phyloP scores from a whole-genome alignment of 1,140 invertebrate genomes.

The Drosophila equinoxialis region DNA sequence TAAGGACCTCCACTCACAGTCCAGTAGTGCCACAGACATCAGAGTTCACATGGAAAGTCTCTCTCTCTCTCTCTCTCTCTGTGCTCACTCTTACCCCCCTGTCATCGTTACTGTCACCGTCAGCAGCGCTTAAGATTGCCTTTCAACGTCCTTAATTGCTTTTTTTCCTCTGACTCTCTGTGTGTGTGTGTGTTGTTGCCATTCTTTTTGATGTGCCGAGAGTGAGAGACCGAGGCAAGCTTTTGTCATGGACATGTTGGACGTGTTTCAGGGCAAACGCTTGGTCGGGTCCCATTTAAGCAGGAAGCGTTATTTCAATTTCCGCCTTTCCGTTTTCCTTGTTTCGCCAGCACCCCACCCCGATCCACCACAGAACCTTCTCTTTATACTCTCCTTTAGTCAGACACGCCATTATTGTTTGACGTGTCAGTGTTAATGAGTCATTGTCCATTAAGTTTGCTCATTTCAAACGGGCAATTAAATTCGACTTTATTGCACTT shows the following conservation, averaged over 20 bases:
- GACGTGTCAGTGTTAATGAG: slow-evolving; percentile 82
- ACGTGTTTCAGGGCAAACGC: slow-evolving; percentile 40
- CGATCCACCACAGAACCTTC: background rate
- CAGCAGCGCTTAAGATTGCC: slow-evolving; percentile 78
- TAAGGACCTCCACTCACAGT: slow-evolving; percentile 60
- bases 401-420: slow-evolving; percentile 78
- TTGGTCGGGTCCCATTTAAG: slow-evolving; percentile 51
- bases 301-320: slow-evolving; percentile 81
- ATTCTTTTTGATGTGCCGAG: slow-evolving; percentile 69
- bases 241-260: slow-evolving; percentile 67
- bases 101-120: slow-evolving; percentile 71
- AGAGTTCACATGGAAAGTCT: slow-evolving; percentile 59
- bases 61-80: background rate
- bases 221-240: slow-evolving; percentile 52
- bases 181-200: slow-evolving; percentile 30
- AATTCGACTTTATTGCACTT: slow-evolving; percentile 81
- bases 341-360: background rate
- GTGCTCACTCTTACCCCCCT: slow-evolving; percentile 8
- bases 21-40: slow-evolving; percentile 37
- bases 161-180: slow-evolving; percentile 48
- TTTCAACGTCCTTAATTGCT: slow-evolving; percentile 82
- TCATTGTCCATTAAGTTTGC: slow-evolving; percentile 82
- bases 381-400: background rate
- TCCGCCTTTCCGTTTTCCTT: slow-evolving; percentile 69
- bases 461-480: slow-evolving; percentile 81